These are phyloP conservation scores for Rallus limicola DNA, from an alignment of 2,113 vertebrate species.

Conservation along the genomic window DNA sequence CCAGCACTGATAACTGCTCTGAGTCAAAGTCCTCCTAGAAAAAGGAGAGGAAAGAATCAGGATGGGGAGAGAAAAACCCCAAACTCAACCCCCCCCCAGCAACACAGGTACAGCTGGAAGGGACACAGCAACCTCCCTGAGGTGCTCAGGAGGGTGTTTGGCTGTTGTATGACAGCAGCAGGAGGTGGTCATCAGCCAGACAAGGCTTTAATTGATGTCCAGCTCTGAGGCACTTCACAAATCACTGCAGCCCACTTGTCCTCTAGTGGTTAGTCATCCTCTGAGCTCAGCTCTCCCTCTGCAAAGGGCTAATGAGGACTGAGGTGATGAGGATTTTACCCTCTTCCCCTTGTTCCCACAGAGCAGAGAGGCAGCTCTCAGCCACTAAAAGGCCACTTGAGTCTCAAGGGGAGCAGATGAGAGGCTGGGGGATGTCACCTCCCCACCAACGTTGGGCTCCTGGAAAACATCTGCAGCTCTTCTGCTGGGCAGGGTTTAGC, in stretches of 20 bases:
- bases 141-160: too few relatives aligned
- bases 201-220: background rate
- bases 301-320: background rate
- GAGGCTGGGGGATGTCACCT: background rate
- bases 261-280: background rate
- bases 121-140: background rate
- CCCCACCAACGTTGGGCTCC: background rate
- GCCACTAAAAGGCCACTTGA: background rate
- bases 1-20: slow-evolving; percentile 89
- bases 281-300: background rate
- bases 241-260: background rate
- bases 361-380: background rate
- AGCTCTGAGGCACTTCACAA: background rate
- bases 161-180: accelerated
- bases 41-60: background rate
- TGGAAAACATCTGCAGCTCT: background rate
- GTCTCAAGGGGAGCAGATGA: background rate
- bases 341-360: background rate
- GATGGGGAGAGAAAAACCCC: background rate
- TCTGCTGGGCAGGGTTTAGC: background rate
- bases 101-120: background rate
- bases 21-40: slow-evolving; percentile 94
- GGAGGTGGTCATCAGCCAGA: background rate
- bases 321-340: background rate
- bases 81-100: background rate